Percentiles rank a stretch among this genome's conserved stretches.
phyloP scores from a whole-genome alignment of 2,113 vertebrate species.

The Salvelinus namaycush region DNA sequence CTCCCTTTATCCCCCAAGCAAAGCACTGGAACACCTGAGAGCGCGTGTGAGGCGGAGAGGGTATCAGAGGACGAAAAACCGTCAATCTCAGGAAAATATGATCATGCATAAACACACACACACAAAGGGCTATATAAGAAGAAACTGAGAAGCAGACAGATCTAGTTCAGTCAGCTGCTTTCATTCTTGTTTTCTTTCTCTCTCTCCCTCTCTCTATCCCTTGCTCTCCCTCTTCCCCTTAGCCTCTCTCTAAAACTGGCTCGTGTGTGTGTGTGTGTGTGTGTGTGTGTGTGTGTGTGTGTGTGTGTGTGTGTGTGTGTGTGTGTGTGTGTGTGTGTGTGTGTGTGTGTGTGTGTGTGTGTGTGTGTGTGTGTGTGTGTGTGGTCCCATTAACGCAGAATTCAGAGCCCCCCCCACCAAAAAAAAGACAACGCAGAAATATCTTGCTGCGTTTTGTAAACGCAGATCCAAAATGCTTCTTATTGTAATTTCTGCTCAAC shows the following conservation, averaged over 20 bases:
- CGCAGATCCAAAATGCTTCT: too few relatives aligned
- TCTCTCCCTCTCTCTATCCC: neutral
- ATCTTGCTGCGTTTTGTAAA: too few relatives aligned
- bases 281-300: too few relatives aligned
- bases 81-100: neutral
- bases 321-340: too few relatives aligned
- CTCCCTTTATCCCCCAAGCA: neutral
- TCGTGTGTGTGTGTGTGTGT: too few relatives aligned
- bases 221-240: neutral
- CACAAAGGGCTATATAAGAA: conserved; percentile 3
- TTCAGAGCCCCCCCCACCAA: too few relatives aligned
- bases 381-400: too few relatives aligned
- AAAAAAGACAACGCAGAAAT: too few relatives aligned
- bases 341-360: too few relatives aligned
- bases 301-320: too few relatives aligned
- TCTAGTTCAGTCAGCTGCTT: neutral
- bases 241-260: neutral
- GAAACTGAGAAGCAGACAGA: neutral
- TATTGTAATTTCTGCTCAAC: too few relatives aligned
- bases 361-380: too few relatives aligned
- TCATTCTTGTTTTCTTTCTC: neutral
- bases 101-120: neutral
- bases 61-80: neutral
- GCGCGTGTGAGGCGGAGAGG: neutral
- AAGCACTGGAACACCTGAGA: neutral